These are phyloP conservation scores for Sanderia malayensis DNA, from an alignment of 30 jellyfish, hydroid and myxozoan genomes.

Conservation along the genomic window DNA sequence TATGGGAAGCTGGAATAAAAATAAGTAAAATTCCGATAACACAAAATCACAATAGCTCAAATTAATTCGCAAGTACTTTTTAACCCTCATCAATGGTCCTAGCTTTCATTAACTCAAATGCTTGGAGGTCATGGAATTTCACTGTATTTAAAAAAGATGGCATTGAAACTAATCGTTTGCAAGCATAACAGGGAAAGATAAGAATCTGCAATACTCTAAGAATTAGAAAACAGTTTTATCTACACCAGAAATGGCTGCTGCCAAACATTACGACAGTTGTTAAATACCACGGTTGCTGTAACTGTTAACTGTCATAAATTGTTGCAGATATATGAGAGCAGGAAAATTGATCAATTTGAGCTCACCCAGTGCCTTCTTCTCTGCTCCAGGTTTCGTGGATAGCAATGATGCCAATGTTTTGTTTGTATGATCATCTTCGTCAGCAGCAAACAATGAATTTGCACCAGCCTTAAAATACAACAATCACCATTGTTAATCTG, in stretches of 20 bases:
- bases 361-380: constrained; percentile 33
- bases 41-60: neutral
- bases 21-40: neutral
- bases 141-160: neutral
- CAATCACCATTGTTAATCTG: no score
- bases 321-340: no score
- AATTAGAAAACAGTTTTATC: neutral
- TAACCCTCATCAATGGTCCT: neutral
- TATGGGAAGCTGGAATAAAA: constrained; percentile 43
- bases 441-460: constrained; percentile 50
- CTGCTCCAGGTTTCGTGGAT: constrained; percentile 33
- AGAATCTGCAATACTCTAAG: neutral
- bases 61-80: neutral
- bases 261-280: no score
- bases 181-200: no score
- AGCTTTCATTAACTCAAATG: no score
- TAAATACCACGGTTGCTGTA: no score
- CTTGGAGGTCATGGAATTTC: neutral
- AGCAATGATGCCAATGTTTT: constrained; percentile 50
- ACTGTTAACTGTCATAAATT: no score
- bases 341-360: no score
- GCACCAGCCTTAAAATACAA: constrained; percentile 11
- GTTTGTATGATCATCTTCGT: constrained; percentile 47
- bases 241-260: no score
- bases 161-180: neutral